Evolutionary conservation across 2,113 vertebrate genomes (phyloP), one percentile per base, ranked within the genome.

Genomic region (Mirza zaza): DNA sequence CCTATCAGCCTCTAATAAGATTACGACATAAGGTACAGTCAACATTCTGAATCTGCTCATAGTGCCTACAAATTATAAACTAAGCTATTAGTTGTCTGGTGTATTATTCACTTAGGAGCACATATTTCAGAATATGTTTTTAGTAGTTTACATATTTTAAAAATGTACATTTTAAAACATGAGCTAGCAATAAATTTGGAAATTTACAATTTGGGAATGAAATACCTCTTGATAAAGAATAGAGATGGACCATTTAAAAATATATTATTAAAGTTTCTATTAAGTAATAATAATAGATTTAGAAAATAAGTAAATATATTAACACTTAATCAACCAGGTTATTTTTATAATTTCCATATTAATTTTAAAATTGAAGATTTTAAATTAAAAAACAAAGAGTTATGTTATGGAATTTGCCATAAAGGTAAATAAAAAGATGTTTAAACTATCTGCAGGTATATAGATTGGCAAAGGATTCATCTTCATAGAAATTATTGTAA

Each of bases 1-100:
- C 96, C 65, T 98, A 98, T 65, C 98, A 98, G 6, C 97, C 98
- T 29, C 87, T 98, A 55, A 21, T 98, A 87, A 98, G 98, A 95
- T 94, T 99, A 92, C 97, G 99, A 12, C 99, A 99, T 95, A 99
- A 99, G 99, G 99, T 99, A 99, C 52, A 82, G 81, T 93, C 65
- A 61, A 67, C 92, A 88, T 70, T 95, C 6, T 80, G 34, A 42
- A 36, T 89, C 10, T 91, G 48, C 27, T 95, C n/a, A 0, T 4
- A 63, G 15, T 59, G 39, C 15, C 27, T 32, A 29, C 71, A 67
- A 96, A 25, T 92, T 93, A 76, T 14, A 17, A 4, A 10, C 6
- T 34, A 86, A 48, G 34, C 2, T 92, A 25, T 10, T 92, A n/a
- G 85, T 70, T 23, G 48, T 94, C 68, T 61, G 42, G 12, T 88